Evolutionary conservation across 1,140 invertebrate species (phyloP).

Genomic region (Globodera rostochiensis): DNA sequence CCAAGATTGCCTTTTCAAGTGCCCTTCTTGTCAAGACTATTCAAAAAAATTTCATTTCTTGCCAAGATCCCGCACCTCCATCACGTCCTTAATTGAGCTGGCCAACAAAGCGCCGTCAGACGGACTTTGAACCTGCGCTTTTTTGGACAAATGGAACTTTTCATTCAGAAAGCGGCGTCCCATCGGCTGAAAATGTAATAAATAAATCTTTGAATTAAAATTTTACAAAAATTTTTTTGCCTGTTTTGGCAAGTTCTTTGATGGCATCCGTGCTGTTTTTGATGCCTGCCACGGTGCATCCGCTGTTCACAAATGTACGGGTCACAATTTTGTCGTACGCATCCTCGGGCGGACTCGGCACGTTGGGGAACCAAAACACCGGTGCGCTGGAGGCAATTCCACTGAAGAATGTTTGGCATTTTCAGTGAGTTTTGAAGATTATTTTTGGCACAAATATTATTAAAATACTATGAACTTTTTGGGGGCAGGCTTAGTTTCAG

Average conservation of each 20-base stretch:
- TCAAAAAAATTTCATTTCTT: neutral
- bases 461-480: too few species aligned
- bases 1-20: slow-evolving; percentile 3
- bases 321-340: slow-evolving; percentile 80
- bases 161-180: slow-evolving; percentile 55
- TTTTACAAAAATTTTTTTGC: slow-evolving; percentile 35
- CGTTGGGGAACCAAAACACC: slow-evolving; percentile 81
- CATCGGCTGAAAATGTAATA: slow-evolving; percentile 40
- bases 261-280: slow-evolving; percentile 46
- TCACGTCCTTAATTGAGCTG: slow-evolving; percentile 22
- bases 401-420: slow-evolving; percentile 69
- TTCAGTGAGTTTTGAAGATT: neutral
- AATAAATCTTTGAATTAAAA: neutral
- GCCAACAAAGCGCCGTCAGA: slow-evolving; percentile 43
- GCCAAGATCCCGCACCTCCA: slow-evolving; percentile 14
- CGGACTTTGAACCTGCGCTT: slow-evolving; percentile 41
- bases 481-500: too few species aligned
- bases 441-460: too few species aligned
- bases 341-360: slow-evolving; percentile 76
- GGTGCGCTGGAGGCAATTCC: slow-evolving; percentile 92
- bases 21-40: neutral
- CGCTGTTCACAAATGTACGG: slow-evolving; percentile 74
- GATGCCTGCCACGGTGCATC: slow-evolving; percentile 71
- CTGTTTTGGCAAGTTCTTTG: slow-evolving; percentile 51
- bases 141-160: slow-evolving; percentile 51